phyloP scores from a whole-genome alignment of 2,113 vertebrate genomes.

The Menura novaehollandiae region DNA sequence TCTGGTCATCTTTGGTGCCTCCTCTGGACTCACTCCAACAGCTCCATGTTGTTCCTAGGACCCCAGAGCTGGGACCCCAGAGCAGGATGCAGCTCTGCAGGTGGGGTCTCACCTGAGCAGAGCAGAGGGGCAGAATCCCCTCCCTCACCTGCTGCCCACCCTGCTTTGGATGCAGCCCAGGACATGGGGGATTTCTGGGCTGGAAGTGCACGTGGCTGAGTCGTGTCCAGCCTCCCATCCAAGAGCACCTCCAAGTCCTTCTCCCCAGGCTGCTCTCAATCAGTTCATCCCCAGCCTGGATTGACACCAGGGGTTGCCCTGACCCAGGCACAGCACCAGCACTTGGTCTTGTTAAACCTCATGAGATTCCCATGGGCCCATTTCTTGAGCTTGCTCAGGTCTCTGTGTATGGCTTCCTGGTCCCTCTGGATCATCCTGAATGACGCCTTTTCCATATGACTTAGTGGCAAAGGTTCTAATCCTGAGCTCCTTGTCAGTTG shows the following conservation, averaged over 20 bases:
- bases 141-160: background rate
- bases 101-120: background rate
- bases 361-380: background rate
- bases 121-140: background rate
- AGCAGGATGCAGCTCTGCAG: background rate
- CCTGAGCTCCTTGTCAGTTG: background rate
- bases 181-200: background rate
- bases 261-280: background rate
- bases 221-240: background rate
- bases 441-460: background rate
- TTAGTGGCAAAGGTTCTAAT: background rate
- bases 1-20: no score
- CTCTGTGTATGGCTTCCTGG: background rate
- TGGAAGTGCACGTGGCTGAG: no score
- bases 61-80: background rate
- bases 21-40: background rate
- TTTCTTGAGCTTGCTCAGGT: background rate
- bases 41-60: background rate
- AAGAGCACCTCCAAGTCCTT: background rate
- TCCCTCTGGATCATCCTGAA: background rate
- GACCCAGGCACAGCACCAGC: background rate
- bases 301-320: fast-evolving
- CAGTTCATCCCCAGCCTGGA: background rate
- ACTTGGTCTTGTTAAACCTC: background rate
- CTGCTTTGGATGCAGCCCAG: background rate